These are phyloP conservation scores for Mycetomoellerius zeteki DNA, from an alignment of 1,140 invertebrate genomes.

Conservation along the genomic window DNA sequence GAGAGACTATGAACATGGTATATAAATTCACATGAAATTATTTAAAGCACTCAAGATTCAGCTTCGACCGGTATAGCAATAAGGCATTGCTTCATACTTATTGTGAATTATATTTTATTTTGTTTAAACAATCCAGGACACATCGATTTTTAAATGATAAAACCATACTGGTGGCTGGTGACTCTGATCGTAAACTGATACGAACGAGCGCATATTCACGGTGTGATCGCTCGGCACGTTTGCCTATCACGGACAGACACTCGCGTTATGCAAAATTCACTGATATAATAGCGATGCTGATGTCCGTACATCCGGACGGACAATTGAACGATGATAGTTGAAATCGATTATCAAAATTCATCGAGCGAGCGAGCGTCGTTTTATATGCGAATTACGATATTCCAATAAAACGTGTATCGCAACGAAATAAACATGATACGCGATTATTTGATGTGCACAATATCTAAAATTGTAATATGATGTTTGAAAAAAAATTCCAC, in stretches of 20 bases:
- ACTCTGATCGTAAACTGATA: conserved; percentile 12
- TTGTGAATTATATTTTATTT: neutral
- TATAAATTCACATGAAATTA: too few species aligned
- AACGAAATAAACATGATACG: neutral
- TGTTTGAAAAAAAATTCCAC: neutral
- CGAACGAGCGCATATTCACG: neutral
- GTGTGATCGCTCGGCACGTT: neutral
- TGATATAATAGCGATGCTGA: conserved; percentile 25
- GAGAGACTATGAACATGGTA: too few species aligned
- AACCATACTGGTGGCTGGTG: neutral
- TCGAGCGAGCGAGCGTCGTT: neutral
- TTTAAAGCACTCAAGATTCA: too few species aligned
- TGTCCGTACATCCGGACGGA: conserved; percentile 21
- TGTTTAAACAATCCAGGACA: neutral
- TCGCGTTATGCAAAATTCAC: conserved; percentile 53
- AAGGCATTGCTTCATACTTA: too few species aligned
- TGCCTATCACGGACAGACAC: conserved; percentile 14
- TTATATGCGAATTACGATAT: neutral
- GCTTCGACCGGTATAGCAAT: too few species aligned
- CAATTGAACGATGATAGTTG: neutral
- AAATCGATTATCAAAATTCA: conserved; percentile 59
- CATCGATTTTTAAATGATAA: conserved; percentile 5
- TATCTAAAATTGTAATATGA: neutral
- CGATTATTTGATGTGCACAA: neutral
- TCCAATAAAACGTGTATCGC: neutral